Evolutionary conservation across 2,797 vertebrate species (phyloP).

Genomic region (Urocyon cinereoargenteus): DNA sequence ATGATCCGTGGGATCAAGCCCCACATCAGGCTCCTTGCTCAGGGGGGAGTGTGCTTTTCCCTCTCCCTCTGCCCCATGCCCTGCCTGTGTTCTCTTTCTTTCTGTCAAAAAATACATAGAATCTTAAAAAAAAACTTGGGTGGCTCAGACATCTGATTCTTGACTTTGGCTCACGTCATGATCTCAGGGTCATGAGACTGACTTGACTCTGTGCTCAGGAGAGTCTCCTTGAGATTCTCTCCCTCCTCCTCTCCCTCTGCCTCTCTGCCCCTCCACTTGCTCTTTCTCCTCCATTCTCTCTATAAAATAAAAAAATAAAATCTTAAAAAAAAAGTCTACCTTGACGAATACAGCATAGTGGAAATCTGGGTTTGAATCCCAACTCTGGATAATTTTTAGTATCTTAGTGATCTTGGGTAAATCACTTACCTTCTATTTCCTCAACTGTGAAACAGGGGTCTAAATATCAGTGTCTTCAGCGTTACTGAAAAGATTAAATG

Average conservation of each 20-base stretch:
- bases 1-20: too few relatives aligned
- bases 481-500: not conserved
- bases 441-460: not conserved
- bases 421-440: not conserved
- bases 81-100: too few relatives aligned
- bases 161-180: too few relatives aligned
- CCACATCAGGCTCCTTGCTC: too few relatives aligned
- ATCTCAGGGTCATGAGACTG: too few relatives aligned
- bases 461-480: not conserved
- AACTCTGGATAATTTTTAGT: not conserved
- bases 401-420: not conserved
- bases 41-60: too few relatives aligned
- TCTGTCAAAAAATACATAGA: too few relatives aligned
- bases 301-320: not conserved
- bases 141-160: too few relatives aligned
- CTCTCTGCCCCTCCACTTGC: not conserved
- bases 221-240: not conserved
- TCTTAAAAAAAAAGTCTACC: not conserved
- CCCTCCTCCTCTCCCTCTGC: too few relatives aligned
- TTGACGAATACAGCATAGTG: not conserved
- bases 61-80: too few relatives aligned
- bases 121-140: too few relatives aligned
- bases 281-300: not conserved
- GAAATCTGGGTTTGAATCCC: not conserved
- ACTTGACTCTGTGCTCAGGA: too few relatives aligned